Evolutionary conservation across 64 coral and sea anemone genomes (phyloP).

Genomic region (Trachythela sp.): DNA sequence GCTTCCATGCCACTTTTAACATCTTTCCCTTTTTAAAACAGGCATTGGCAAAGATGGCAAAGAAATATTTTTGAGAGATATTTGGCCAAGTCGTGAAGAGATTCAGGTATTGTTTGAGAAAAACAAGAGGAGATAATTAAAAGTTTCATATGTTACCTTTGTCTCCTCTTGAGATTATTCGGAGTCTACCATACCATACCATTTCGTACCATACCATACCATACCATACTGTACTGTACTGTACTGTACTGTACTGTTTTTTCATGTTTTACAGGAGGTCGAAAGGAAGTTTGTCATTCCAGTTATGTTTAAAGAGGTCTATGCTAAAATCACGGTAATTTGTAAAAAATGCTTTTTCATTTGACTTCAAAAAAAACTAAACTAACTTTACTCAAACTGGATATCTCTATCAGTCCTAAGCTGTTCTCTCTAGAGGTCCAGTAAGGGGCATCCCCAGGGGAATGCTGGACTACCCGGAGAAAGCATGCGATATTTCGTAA

Average conservation of each 20-base stretch:
- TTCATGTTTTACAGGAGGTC: conserved; percentile 38
- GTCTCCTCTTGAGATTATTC: too few relatives aligned
- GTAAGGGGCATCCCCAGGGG: too few relatives aligned
- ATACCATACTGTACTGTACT: neutral
- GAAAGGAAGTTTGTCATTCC: conserved; percentile 88
- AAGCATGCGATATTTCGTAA: too few relatives aligned
- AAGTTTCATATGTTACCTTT: too few relatives aligned
- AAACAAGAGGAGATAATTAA: too few relatives aligned
- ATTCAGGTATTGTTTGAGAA: too few relatives aligned
- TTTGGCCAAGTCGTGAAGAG: conserved; percentile 97
- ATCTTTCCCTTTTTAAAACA: neutral
- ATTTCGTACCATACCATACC: too few relatives aligned
- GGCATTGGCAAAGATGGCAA: conserved; percentile 85
- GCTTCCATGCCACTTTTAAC: neutral
- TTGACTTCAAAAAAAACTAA: neutral
- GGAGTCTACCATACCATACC: too few relatives aligned
- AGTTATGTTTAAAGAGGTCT: conserved; percentile 96
- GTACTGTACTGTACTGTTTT: neutral
- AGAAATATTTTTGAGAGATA: conserved; percentile 72
- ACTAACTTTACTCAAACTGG: neutral
- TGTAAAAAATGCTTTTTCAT: neutral
- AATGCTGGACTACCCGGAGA: too few relatives aligned
- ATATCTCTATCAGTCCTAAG: too few relatives aligned
- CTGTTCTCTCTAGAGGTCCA: too few relatives aligned
- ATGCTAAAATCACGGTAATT: conserved; percentile 77